Percentiles rank a stretch among this genome's conserved stretches.
phyloP scores from a whole-genome alignment of 2,888 invertebrate genomes.

The Catocala sponsa region DNA sequence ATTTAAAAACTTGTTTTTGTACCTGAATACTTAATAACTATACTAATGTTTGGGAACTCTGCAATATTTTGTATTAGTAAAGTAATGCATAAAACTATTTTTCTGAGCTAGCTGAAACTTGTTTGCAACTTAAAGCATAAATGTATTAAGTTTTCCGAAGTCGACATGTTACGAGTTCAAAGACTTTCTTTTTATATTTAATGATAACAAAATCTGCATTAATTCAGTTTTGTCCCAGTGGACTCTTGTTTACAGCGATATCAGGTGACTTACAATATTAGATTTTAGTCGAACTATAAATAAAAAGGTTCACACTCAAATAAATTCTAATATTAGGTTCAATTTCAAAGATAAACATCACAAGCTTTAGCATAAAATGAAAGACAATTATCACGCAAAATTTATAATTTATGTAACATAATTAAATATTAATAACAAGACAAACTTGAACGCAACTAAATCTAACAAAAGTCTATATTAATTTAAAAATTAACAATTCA shows the following conservation, averaged over 20 bases:
- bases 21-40: too few species aligned
- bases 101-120: not conserved
- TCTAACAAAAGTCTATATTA: slow-evolving; percentile 16
- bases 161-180: not conserved
- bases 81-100: too few species aligned
- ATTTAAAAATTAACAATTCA: slow-evolving; percentile 39
- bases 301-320: not conserved
- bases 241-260: not conserved
- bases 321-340: not conserved
- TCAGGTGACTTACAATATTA: not conserved
- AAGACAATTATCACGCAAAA: slow-evolving; percentile 19
- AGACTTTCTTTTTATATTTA: slow-evolving; percentile 1
- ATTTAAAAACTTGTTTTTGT: too few species aligned
- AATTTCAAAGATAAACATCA: not conserved
- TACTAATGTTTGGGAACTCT: too few species aligned
- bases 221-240: slow-evolving; percentile 1
- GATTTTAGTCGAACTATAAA: not conserved
- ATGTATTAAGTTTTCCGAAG: not conserved
- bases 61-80: too few species aligned
- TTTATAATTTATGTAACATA: slow-evolving; percentile 41
- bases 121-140: not conserved
- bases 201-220: not conserved
- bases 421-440: slow-evolving; percentile 22
- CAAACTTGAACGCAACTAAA: slow-evolving; percentile 37
- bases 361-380: slow-evolving; percentile 1